Conservation (phyloP, 92 coral and sea anemone species). For the Metridium senile region DNA sequence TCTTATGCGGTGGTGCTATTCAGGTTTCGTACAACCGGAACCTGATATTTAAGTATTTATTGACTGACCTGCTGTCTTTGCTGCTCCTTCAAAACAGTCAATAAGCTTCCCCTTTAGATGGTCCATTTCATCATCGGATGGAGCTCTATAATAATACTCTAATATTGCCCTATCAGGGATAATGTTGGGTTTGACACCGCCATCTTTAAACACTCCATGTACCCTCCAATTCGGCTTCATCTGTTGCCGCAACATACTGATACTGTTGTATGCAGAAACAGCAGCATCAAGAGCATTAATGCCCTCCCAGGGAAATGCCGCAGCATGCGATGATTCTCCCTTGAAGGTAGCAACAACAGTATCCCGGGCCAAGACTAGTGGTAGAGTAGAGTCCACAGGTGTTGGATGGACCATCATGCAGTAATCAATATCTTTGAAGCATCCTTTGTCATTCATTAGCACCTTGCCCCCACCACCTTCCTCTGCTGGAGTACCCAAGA, state of each 20-base stretch:
- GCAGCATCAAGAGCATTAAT: slow-evolving; percentile 94
- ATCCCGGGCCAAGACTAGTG: slow-evolving; percentile 45
- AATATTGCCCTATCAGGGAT: slow-evolving; percentile 83
- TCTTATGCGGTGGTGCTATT: too few relatives aligned
- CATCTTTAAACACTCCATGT: slow-evolving; percentile 75
- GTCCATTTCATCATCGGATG: slow-evolving; percentile 59
- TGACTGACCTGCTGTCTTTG: slow-evolving; percentile 67
- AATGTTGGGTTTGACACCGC: slow-evolving; percentile 92
- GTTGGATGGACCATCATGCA: slow-evolving; percentile 95
- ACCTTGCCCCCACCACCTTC: slow-evolving; percentile 88
- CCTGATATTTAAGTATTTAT: neutral
- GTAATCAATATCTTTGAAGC: slow-evolving; percentile 81
- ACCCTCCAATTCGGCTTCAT: slow-evolving; percentile 94
- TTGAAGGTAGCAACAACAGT: slow-evolving; percentile 59
- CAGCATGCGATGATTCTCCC: slow-evolving; percentile 91
- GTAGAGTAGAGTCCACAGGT: slow-evolving; percentile 48
- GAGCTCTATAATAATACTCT: slow-evolving; percentile 55
- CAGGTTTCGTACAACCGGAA: too few relatives aligned
- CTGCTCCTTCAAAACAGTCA: slow-evolving; percentile 83
- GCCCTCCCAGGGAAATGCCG: slow-evolving; percentile 98
- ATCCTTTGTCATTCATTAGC: slow-evolving; percentile 65
- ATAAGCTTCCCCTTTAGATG: slow-evolving; percentile 57
- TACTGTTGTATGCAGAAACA: slow-evolving; percentile 70
- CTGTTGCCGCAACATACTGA: slow-evolving; percentile 87
- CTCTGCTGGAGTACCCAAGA: slow-evolving; percentile 91